phyloP scores from a whole-genome alignment of 2,113 vertebrate species.

The Ascaphus truei region DNA sequence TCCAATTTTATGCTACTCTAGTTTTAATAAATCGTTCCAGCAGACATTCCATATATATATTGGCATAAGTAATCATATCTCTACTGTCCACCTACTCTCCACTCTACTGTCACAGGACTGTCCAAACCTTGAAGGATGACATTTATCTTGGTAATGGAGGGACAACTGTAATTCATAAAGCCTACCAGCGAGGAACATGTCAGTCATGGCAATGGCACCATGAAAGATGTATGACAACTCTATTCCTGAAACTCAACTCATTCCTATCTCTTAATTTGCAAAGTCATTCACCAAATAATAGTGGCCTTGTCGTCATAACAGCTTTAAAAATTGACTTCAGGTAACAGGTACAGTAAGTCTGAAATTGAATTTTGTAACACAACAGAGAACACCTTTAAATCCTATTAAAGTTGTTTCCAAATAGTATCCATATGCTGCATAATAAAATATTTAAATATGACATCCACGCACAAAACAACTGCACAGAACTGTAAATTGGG shows the following conservation, averaged over 20 bases:
- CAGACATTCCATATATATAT: neutral
- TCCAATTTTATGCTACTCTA: neutral
- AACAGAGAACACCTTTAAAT: too few species aligned
- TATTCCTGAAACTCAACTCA: constrained; percentile 19
- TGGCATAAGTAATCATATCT: constrained; percentile 6
- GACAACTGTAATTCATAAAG: constrained; percentile 28
- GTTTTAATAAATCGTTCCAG: neutral
- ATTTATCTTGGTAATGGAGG: constrained; percentile 24
- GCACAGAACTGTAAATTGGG: too few species aligned
- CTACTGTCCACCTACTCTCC: constrained; percentile 9
- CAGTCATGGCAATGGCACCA: constrained; percentile 28
- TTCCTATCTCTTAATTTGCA: constrained; percentile 21
- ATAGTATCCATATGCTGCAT: too few species aligned
- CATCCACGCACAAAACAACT: too few species aligned
- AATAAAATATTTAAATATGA: too few species aligned
- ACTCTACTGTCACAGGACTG: neutral
- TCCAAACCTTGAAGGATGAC: constrained; percentile 6
- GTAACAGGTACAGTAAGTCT: neutral
- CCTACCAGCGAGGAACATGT: constrained; percentile 28
- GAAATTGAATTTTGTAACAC: neutral
- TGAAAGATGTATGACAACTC: constrained; percentile 29
- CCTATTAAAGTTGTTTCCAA: too few species aligned
- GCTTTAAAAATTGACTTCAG: neutral
- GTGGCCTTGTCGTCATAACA: constrained; percentile 8
- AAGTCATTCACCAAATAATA: constrained; percentile 23